These are phyloP conservation scores for Meiosimyza decipiens DNA, from an alignment of 2,888 invertebrate genomes.

Conservation along the genomic window DNA sequence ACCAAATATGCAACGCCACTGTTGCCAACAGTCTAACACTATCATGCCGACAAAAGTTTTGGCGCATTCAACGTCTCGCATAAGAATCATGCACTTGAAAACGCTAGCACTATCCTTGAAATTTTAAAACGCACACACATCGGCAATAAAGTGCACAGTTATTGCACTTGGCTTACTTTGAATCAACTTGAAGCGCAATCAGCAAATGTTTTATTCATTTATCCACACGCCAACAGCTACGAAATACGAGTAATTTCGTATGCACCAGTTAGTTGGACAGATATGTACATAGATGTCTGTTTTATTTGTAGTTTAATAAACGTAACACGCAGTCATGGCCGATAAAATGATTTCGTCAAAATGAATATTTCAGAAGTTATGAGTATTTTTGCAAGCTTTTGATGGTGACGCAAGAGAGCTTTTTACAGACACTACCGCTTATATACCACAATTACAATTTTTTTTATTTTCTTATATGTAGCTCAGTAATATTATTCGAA, in stretches of 20 bases:
- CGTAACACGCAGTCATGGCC: constrained; percentile 22
- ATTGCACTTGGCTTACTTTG: constrained; percentile 40
- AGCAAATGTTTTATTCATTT: constrained; percentile 27
- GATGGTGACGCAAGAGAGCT: constrained; percentile 14
- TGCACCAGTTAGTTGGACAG: no score
- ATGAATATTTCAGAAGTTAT: no score
- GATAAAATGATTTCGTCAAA: background rate
- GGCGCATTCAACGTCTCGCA: background rate
- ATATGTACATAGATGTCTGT: background rate
- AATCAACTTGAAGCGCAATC: constrained; percentile 11
- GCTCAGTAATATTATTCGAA: no score
- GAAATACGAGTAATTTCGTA: no score
- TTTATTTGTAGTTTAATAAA: constrained; percentile 6
- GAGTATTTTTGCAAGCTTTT: background rate
- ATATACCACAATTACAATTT: no score
- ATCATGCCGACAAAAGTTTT: background rate
- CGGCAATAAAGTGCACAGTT: constrained; percentile 24
- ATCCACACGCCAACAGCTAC: background rate
- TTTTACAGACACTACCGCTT: no score
- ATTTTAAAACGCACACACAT: constrained; percentile 30
- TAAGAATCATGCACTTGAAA: constrained; percentile 39
- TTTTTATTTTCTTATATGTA: no score
- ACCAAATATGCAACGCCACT: background rate
- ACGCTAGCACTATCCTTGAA: constrained; percentile 37
- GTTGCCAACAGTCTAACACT: background rate